Evolutionary conservation across 2,113 vertebrate genomes (phyloP), one percentile per base, ranked within the genome.

Genomic region (Oryzias javanicus): DNA sequence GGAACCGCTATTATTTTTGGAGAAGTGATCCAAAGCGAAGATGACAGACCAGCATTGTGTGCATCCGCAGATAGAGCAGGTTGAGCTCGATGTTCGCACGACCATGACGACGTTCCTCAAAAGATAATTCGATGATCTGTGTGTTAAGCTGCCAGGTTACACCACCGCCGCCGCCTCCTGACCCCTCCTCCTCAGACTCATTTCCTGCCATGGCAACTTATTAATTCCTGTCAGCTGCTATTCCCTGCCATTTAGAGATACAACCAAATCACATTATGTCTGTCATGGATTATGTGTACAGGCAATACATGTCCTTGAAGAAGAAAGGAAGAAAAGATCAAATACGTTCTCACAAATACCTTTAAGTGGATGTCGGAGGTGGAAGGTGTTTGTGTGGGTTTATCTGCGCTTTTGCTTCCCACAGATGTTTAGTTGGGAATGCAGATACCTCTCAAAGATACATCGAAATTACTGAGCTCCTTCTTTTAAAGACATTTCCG

Each of bases 121-220:
- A 78, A 81, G 72, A 77, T 79, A 74, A 88, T 84, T 64, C 71
- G 61, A 70, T 64, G 75, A 90, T 91, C 87, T 91, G 87, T 92
- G 53, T 91, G 90, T 94, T 93, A 92, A 73, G 80, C 87, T 92
- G 91, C 92, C 93, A 93, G 92, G 91, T 88, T 77, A 88, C 61
- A 60, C 60, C 71, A 60, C 72, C 70, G 56, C 80, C 84, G 62
- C 75, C 72, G 63, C 75, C 75, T 63, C 55, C 62, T 22, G 14
- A 29, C 60, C 65, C 72, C 72, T 67, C 79, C 77, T 74, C 67
- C 65, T 66, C 55, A 50, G 3, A 44, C 72, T 72, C 69, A 74
- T 60, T 63, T 74, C 55, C 91, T 67, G 87, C 89, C 76, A 78
- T 83, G 78, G 83, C 89, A 74, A 93, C 92, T 94, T 93, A 93